Evolutionary conservation across 1,140 invertebrate genomes (phyloP).

Genomic region (Conus ventricosus): DNA sequence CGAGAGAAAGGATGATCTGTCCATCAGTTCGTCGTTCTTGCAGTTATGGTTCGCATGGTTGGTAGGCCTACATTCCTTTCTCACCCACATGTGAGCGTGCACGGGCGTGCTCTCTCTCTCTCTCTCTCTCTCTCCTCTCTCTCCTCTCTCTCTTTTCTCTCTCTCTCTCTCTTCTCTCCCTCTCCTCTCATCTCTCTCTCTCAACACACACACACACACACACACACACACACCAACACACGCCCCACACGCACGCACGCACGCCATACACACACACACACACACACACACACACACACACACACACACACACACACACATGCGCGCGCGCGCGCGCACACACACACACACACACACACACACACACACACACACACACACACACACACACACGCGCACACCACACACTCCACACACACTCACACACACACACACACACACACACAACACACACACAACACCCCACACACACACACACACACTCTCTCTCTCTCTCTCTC

Average conservation of each 20-base stretch:
- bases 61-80: too few species aligned
- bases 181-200: neutral
- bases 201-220: neutral
- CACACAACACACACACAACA: neutral
- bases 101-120: too few species aligned
- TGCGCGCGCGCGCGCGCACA: neutral
- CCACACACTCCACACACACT: neutral
- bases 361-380: too few species aligned
- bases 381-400: neutral
- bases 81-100: too few species aligned
- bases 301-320: constrained; percentile 19
- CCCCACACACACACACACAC: too few species aligned
- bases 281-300: neutral
- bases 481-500: too few species aligned
- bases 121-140: too few species aligned
- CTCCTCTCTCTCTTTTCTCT: too few species aligned
- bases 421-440: constrained; percentile 14
- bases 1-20: too few species aligned
- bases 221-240: neutral
- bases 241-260: neutral
- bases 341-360: neutral
- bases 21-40: too few species aligned
- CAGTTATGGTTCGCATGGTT: too few species aligned
- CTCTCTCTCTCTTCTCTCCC: too few species aligned
- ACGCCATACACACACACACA: neutral